Percentiles rank a stretch among this genome's conserved stretches.
These are phyloP conservation scores for Cassiopea andromeda DNA, from an alignment of 30 jellyfish, hydroid and myxozoan species.

Conservation along the genomic window DNA sequence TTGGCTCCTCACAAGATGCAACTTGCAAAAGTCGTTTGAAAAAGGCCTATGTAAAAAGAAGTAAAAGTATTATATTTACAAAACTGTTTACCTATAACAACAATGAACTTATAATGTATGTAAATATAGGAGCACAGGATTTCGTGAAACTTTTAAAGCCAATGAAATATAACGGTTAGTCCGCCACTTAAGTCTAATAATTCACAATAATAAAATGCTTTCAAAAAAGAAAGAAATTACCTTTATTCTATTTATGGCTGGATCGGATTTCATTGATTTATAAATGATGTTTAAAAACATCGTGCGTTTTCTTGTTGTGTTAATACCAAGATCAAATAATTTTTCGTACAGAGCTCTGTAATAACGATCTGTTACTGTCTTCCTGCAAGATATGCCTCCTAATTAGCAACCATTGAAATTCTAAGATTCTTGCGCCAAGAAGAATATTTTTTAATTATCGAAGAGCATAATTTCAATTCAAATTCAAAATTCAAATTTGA, in stretches of 20 bases:
- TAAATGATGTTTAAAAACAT: conserved; percentile 86
- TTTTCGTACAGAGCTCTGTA: conserved; percentile 88
- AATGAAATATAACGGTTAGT: too few relatives aligned
- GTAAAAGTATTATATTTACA: neutral
- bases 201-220: too few relatives aligned
- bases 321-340: conserved; percentile 76
- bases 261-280: conserved; percentile 89
- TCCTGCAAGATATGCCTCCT: conserved; percentile 44
- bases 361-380: conserved; percentile 91
- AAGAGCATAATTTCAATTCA: too few relatives aligned
- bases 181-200: too few relatives aligned
- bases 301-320: conserved; percentile 73
- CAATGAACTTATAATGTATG: too few relatives aligned
- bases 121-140: too few relatives aligned
- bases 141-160: too few relatives aligned
- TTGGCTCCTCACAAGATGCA: conserved; percentile 77
- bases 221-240: conserved; percentile 15
- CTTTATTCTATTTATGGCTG: conserved; percentile 83
- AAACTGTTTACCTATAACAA: too few relatives aligned
- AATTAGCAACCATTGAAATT: neutral
- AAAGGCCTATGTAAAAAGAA: conserved; percentile 67
- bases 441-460: too few relatives aligned
- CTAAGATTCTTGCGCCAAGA: neutral
- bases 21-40: conserved; percentile 83
- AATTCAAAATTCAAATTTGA: too few relatives aligned